phyloP scores from a whole-genome alignment of 2,888 invertebrate species.

The Caenorhabditis panamensis region DNA sequence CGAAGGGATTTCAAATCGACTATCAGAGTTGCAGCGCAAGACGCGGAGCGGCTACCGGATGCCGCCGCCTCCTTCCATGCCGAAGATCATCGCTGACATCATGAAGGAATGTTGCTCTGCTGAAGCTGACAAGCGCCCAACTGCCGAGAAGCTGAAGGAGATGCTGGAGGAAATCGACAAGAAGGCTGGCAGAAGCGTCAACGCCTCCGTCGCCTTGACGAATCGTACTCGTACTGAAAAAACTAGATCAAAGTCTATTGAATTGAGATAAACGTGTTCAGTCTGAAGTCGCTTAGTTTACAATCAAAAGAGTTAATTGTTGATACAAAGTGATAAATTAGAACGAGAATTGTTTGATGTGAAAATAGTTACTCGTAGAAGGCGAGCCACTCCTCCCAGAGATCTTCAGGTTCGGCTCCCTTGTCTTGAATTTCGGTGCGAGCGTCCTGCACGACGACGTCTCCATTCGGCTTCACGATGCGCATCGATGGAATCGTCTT shows the following conservation, averaged over 20 bases:
- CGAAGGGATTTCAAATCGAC: conserved; percentile 2
- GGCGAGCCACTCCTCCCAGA: conserved; percentile 69
- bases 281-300: background rate
- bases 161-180: conserved; percentile 63
- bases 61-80: conserved; percentile 70
- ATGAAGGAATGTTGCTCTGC: conserved; percentile 71
- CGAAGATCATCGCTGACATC: conserved; percentile 63
- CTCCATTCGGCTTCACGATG: conserved; percentile 82
- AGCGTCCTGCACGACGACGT: conserved; percentile 82
- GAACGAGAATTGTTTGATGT: background rate
- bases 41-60: conserved; percentile 75
- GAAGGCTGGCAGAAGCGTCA: conserved; percentile 31
- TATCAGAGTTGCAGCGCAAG: conserved; percentile 54
- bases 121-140: conserved; percentile 68
- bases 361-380: background rate
- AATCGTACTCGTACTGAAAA: background rate
- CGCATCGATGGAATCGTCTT: conserved; percentile 82
- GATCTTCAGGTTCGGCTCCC: conserved; percentile 59
- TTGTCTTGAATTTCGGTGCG: conserved; percentile 82
- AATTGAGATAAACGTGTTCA: background rate
- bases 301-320: too few species aligned
- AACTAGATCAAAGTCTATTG: background rate
- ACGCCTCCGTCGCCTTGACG: background rate
- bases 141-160: conserved; percentile 65
- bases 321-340: too few species aligned